Evolutionary conservation across 2,888 invertebrate genomes (phyloP).

Genomic region (Melieria omissa): DNA sequence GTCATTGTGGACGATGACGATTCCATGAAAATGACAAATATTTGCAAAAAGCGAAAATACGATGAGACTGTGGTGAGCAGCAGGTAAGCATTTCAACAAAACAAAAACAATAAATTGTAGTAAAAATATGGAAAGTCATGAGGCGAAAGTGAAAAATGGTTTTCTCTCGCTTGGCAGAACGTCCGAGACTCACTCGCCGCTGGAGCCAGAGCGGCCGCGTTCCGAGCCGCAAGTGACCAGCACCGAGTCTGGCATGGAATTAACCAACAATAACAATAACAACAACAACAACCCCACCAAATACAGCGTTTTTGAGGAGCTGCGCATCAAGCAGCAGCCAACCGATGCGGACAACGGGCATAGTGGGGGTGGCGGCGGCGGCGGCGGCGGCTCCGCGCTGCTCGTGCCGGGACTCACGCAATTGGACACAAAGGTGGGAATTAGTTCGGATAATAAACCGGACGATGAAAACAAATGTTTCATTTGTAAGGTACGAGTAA

Average conservation of each 20-base stretch:
- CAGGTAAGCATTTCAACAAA: conserved; percentile 50
- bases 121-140: background rate
- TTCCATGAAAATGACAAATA: conserved; percentile 55
- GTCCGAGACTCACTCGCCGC: conserved; percentile 58
- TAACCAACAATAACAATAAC: conserved; percentile 54
- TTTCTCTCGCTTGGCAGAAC: conserved; percentile 45
- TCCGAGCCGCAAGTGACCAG: conserved; percentile 66
- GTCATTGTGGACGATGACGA: conserved; percentile 67
- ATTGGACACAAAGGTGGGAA: conserved; percentile 66
- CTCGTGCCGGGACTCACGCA: conserved; percentile 60
- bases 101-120: background rate
- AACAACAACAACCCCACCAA: conserved; percentile 64
- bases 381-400: conserved; percentile 6
- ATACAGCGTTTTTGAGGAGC: conserved; percentile 69
- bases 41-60: conserved; percentile 57
- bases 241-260: conserved; percentile 62
- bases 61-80: conserved; percentile 61
- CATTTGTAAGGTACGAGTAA: conserved; percentile 82
- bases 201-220: conserved; percentile 60
- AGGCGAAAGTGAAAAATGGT: background rate
- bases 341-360: conserved; percentile 40
- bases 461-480: conserved; percentile 76
- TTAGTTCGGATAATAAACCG: conserved; percentile 66
- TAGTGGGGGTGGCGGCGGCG: conserved; percentile 12
- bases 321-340: conserved; percentile 65